Conservation (phyloP, 2,888 invertebrate species). For the Drosophila diplacantha region DNA sequence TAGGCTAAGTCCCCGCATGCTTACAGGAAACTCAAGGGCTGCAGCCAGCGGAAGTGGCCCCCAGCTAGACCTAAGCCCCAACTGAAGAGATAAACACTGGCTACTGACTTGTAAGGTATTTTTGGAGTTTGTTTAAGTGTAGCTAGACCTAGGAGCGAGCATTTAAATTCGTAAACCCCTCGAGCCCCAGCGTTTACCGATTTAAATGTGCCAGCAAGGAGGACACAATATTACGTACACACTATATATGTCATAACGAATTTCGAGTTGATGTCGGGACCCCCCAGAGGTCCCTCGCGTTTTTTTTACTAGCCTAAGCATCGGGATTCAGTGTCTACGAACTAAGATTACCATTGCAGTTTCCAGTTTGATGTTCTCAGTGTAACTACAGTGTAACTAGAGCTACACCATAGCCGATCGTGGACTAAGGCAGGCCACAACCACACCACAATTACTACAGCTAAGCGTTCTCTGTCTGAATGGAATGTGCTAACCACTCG, state of each 20-base stretch:
- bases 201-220: constrained; percentile 70
- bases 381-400: constrained; percentile 17
- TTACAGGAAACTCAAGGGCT: too few species aligned
- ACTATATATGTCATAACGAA: constrained; percentile 28
- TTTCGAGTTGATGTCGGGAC: constrained; percentile 28
- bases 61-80: not conserved
- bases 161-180: constrained; percentile 76
- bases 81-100: not conserved
- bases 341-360: constrained; percentile 31
- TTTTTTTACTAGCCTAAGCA: constrained; percentile 31
- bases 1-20: constrained; percentile 10
- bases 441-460: not conserved
- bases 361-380: constrained; percentile 14
- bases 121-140: constrained; percentile 20
- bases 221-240: not conserved
- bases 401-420: not conserved
- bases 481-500: constrained; percentile 30
- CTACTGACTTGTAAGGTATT: constrained; percentile 37
- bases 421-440: not conserved
- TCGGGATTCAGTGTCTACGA: constrained; percentile 46
- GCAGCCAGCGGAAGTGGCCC: too few species aligned
- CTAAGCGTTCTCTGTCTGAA: constrained; percentile 51
- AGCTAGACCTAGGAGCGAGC: constrained; percentile 30
- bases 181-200: constrained; percentile 77
- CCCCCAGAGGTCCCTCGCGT: not conserved